These are phyloP conservation scores for Clytia hemisphaerica DNA, from an alignment of 30 jellyfish, hydroid and myxozoan species.

Conservation along the genomic window DNA sequence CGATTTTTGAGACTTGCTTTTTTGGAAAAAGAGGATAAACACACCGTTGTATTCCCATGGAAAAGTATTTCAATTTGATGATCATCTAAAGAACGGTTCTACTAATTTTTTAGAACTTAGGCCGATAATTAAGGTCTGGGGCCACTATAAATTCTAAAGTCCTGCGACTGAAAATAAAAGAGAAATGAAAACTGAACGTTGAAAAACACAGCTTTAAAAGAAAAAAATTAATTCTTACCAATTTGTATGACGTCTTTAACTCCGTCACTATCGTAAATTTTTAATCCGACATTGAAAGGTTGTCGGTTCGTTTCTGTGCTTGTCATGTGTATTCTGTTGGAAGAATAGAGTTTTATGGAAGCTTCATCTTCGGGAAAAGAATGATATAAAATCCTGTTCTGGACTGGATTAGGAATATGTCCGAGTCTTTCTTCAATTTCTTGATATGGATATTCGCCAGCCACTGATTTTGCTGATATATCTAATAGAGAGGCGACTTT, in stretches of 20 bases:
- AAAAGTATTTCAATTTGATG: too few relatives aligned
- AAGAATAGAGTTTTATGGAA: constrained; percentile 67
- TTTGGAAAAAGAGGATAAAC: too few relatives aligned
- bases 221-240: constrained; percentile 39
- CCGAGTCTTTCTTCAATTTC: constrained; percentile 65
- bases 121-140: too few relatives aligned
- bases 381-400: constrained; percentile 57
- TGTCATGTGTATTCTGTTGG: constrained; percentile 43
- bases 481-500: constrained; percentile 23
- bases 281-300: constrained; percentile 67
- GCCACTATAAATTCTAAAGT: too few relatives aligned
- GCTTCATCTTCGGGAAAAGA: constrained; percentile 77
- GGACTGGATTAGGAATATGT: constrained; percentile 78
- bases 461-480: constrained; percentile 67
- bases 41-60: too few relatives aligned
- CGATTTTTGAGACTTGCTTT: too few relatives aligned
- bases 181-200: neutral
- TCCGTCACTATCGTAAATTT: constrained; percentile 51
- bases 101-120: too few relatives aligned
- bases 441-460: constrained; percentile 68
- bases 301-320: constrained; percentile 39
- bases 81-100: too few relatives aligned
- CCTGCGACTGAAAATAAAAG: too few relatives aligned
- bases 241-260: constrained; percentile 83
- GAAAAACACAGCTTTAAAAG: neutral